Evolutionary conservation across 92 coral and sea anemone species (phyloP).

Genomic region (Pocillopora grandis): DNA sequence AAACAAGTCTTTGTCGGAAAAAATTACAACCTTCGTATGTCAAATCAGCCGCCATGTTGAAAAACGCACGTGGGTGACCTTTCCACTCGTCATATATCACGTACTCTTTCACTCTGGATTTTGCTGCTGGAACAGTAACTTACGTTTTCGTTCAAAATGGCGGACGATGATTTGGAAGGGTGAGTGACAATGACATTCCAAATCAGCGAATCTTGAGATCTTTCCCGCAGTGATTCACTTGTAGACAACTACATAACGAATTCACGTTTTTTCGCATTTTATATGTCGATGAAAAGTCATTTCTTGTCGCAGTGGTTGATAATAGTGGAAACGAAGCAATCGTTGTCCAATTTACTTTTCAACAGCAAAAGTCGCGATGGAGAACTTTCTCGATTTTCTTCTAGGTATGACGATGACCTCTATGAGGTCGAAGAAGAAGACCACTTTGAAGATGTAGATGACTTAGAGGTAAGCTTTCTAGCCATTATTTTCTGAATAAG

Average conservation of each 20-base stretch:
- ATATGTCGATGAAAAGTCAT: neutral
- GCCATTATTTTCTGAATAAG: no score
- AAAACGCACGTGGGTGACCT: conserved; percentile 66
- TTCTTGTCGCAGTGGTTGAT: no score
- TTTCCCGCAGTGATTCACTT: neutral
- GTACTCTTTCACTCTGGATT: conserved; percentile 26
- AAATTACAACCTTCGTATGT: conserved; percentile 94
- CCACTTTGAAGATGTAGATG: conserved; percentile 96
- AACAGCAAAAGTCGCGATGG: neutral
- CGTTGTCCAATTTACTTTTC: no score
- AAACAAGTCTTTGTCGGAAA: conserved; percentile 91
- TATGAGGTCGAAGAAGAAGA: conserved; percentile 97
- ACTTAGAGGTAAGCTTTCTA: conserved; percentile 73
- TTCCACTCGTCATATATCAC: neutral
- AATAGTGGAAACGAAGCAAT: no score
- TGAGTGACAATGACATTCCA: conserved; percentile 34
- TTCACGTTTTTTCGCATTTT: neutral
- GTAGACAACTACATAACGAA: neutral
- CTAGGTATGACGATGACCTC: conserved; percentile 90
- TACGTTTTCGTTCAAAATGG: conserved; percentile 62
- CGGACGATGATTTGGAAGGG: conserved; percentile 96
- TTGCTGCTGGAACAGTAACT: conserved; percentile 34
- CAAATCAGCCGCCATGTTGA: conserved; percentile 94
- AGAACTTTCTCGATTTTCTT: neutral
- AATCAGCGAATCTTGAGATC: neutral